Base-by-base conservation (phyloP, 37 sponge, comb jelly and placozoan genomes). In the Petrosia ficiformis region DNA sequence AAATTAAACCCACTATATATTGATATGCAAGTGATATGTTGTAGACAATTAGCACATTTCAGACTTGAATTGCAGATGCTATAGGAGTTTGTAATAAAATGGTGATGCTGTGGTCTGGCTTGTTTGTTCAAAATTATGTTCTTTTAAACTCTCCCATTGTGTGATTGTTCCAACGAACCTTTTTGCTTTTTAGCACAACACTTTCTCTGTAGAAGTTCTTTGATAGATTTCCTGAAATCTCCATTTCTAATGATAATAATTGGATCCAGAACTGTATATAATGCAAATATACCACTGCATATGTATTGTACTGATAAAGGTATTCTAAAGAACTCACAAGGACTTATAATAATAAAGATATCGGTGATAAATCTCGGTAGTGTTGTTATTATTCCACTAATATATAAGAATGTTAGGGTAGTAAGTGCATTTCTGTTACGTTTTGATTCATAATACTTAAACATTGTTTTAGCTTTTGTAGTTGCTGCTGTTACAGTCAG, bases 181-280 rank as follows among this genome's bases (percentile, higher is more conserved):
- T n/a, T n/a, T n/a, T n/a, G n/a, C n/a, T n/a, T n/a, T n/a, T n/a
- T n/a, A n/a, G n/a, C n/a, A n/a, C 54, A 48, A 14, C 54, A 61
- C n/a, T 61, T 61, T 11, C 26, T 26, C 25, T 61, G 63, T 26
- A 61, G n/a, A 6, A 61, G 26, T 61, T 61, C 28, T 8, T 61
- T n/a, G 5, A 61, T 36, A n/a, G 35, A 37, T 2, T 2, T 41
- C 1, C 82, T 36, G 34, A 81, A 81, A 36, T 81, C 82, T 39
- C 40, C 42, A 43, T 73, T 52, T 63, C 67, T 72, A 67, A 81
- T 81, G 0, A 81, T 64, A 4, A 81, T 57, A 4, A 81, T 2
- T n/a, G 82, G 68, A 44, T 72, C 67, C 2, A 81, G 37, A 2
- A 38, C 67, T 44, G 82, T 41, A 29, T 73, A 65, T 26, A n/a